Conservation (phyloP, 2,113 vertebrate genomes). For the Tupaia tana region DNA sequence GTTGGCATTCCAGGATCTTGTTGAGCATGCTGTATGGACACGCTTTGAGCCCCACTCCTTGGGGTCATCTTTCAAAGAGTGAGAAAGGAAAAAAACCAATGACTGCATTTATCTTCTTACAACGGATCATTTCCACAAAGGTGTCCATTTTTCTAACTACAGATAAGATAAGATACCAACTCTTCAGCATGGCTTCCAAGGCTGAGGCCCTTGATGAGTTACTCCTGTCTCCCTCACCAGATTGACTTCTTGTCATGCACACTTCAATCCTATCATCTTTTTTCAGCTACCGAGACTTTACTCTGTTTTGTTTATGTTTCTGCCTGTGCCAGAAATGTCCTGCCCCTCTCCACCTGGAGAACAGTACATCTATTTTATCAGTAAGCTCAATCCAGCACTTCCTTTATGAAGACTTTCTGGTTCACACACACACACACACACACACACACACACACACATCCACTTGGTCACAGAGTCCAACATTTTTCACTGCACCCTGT, state of each 20-base stretch:
- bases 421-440: not conserved
- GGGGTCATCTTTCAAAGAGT: constrained; percentile 46
- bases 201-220: not conserved
- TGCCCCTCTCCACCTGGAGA: not conserved
- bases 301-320: not conserved
- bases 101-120: constrained; percentile 38
- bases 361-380: not conserved
- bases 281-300: not conserved
- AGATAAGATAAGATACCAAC: not conserved
- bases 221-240: not conserved
- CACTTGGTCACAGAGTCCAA: not conserved
- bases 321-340: not conserved
- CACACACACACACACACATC: not conserved
- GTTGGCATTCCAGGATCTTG: too few species aligned
- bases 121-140: not conserved
- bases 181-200: not conserved
- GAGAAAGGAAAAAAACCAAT: not conserved
- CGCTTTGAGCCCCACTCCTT: not conserved
- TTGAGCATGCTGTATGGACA: not conserved
- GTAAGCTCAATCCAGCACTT: not conserved
- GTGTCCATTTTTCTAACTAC: not conserved
- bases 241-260: not conserved
- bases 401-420: not conserved
- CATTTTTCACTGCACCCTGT: not conserved
- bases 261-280: not conserved